Evolutionary conservation across 2,888 invertebrate genomes (phyloP).

Genomic region (Seladonia tumulorum): DNA sequence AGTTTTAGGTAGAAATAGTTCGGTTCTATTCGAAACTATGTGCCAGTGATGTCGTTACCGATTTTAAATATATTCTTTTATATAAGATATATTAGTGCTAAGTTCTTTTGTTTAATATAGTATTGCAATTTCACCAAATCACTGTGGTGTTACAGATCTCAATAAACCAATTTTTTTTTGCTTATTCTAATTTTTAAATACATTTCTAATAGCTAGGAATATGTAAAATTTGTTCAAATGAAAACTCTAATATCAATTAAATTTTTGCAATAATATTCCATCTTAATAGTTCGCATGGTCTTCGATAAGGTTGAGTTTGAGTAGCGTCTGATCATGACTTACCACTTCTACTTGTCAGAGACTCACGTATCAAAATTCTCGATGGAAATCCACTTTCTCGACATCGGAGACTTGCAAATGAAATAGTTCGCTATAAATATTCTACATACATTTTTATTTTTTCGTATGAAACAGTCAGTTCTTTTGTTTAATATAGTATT

Average conservation of each 20-base stretch:
- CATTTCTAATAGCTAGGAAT: background rate
- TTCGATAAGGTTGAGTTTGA: background rate
- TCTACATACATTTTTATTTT: no score
- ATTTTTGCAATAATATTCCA: background rate
- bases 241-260: background rate
- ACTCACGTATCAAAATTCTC: background rate
- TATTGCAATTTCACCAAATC: background rate
- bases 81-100: no score
- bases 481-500: no score
- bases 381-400: background rate
- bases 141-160: background rate
- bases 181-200: background rate
- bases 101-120: no score
- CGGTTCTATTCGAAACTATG: background rate
- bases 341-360: background rate
- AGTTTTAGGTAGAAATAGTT: background rate
- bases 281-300: background rate
- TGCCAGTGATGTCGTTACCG: background rate
- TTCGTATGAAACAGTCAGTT: no score
- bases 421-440: no score
- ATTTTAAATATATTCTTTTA: background rate
- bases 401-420: no score
- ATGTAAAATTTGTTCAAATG: background rate
- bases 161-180: background rate
- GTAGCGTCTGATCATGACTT: background rate